phyloP scores from a whole-genome alignment of 2,888 invertebrate genomes.

The Cantharis rustica region DNA sequence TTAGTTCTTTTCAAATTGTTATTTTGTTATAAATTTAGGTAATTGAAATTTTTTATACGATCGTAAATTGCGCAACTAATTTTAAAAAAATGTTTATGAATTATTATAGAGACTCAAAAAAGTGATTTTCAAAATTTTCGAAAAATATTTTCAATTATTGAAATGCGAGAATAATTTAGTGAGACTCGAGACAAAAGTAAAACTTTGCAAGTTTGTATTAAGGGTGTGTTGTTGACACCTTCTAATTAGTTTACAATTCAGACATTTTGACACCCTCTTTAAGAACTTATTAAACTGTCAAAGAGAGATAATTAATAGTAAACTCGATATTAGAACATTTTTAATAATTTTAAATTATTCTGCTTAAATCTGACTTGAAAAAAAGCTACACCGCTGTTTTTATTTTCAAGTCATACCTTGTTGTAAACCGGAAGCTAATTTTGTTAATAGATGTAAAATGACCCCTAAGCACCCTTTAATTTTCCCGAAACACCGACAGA shows the following conservation, averaged over 20 bases:
- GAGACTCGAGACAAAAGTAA: slow-evolving; percentile 3
- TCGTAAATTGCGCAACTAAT: neutral
- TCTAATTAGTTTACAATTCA: slow-evolving; percentile 37
- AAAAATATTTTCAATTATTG: neutral
- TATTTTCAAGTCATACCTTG: neutral
- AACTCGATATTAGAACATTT: slow-evolving; percentile 21
- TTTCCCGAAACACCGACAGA: slow-evolving; percentile 17
- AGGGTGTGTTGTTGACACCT: slow-evolving; percentile 37
- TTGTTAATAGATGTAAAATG: slow-evolving; percentile 21
- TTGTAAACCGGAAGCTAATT: slow-evolving; percentile 24
- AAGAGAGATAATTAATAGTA: slow-evolving; percentile 26
- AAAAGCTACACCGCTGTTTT: neutral
- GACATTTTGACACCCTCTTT: slow-evolving; percentile 35
- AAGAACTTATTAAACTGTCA: slow-evolving; percentile 35
- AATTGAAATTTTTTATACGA: neutral
- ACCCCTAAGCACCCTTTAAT: slow-evolving; percentile 25
- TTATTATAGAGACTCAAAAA: no score
- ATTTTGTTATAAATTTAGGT: neutral
- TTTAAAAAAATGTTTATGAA: neutral
- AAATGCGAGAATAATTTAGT: neutral
- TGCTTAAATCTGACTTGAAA: neutral
- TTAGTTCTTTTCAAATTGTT: neutral
- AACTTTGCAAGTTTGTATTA: slow-evolving; percentile 22
- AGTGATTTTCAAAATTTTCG: neutral
- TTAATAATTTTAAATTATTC: slow-evolving; percentile 18